phyloP scores from a whole-genome alignment of 2,797 vertebrate species.

The Bovichtus variegatus region DNA sequence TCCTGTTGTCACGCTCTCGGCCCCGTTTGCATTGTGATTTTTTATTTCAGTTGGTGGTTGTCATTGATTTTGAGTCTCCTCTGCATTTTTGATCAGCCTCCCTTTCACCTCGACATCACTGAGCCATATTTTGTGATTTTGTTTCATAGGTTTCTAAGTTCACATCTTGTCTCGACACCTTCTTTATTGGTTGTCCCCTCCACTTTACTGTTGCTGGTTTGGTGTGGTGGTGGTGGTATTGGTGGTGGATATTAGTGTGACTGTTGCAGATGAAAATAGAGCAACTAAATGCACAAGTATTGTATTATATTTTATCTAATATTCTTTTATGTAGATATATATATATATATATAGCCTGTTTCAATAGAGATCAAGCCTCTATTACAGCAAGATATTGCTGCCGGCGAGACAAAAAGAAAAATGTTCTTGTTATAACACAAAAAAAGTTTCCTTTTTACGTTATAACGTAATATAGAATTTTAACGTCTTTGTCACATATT shows the following conservation, averaged over 20 bases:
- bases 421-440: background rate
- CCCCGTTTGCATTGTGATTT: conserved; percentile 82
- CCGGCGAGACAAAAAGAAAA: background rate
- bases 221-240: conserved; percentile 59
- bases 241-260: conserved; percentile 60
- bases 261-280: conserved; percentile 36
- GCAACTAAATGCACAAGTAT: conserved; percentile 36
- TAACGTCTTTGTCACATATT: background rate
- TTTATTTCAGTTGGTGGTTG: conserved; percentile 69
- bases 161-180: conserved; percentile 50
- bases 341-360: background rate
- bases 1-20: conserved; percentile 62
- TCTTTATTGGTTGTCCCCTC: conserved; percentile 61
- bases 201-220: conserved; percentile 65
- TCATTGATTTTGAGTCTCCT: conserved; percentile 65
- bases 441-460: background rate
- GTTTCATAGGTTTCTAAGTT: conserved; percentile 48
- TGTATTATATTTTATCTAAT: background rate
- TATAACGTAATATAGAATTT: background rate
- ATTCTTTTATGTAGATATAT: background rate
- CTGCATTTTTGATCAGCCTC: conserved; percentile 77
- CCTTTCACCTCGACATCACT: conserved; percentile 64
- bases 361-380: conserved; percentile 7
- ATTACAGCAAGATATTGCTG: background rate
- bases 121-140: conserved; percentile 67